These are phyloP conservation scores for Rhipidura dahli DNA, from an alignment of 2,113 vertebrate species.

Conservation along the genomic window DNA sequence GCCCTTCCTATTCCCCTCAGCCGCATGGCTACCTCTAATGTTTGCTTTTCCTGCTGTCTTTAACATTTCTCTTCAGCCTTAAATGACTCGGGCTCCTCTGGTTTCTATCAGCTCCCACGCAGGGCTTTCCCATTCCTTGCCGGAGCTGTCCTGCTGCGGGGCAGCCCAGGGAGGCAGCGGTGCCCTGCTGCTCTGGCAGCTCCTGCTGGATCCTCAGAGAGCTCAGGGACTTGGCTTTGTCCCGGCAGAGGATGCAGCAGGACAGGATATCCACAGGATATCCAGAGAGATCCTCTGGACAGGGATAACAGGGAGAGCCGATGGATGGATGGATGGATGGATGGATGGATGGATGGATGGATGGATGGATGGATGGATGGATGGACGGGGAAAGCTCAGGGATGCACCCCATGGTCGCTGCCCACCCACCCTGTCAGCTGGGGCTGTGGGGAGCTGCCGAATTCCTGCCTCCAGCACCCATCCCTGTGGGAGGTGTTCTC, in stretches of 20 bases:
- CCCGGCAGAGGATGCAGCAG: not conserved
- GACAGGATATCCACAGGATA: not conserved
- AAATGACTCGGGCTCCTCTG: not conserved
- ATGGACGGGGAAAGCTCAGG: not conserved
- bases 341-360: not conserved
- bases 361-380: not conserved
- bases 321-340: not conserved
- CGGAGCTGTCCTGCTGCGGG: not conserved
- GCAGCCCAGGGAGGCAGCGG: rapidly evolving
- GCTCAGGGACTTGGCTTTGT: not conserved
- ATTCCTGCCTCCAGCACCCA: not conserved
- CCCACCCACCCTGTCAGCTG: rapidly evolving
- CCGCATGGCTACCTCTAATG: slow-evolving; percentile 42
- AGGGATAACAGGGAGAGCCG: not conserved
- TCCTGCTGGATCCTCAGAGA: not conserved
- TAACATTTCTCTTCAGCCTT: slow-evolving; percentile 36
- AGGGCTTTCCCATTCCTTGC: not conserved
- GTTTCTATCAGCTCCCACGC: not conserved
- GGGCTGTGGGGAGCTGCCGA: not conserved
- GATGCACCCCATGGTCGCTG: not conserved
- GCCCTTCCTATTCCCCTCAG: slow-evolving; percentile 59
- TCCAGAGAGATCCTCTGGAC: not conserved
- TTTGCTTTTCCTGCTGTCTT: slow-evolving; percentile 57
- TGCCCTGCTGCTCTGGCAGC: not conserved
- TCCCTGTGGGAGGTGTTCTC: rapidly evolving